phyloP scores from a whole-genome alignment of 2,113 vertebrate genomes.

The Triplophysa rosa region DNA sequence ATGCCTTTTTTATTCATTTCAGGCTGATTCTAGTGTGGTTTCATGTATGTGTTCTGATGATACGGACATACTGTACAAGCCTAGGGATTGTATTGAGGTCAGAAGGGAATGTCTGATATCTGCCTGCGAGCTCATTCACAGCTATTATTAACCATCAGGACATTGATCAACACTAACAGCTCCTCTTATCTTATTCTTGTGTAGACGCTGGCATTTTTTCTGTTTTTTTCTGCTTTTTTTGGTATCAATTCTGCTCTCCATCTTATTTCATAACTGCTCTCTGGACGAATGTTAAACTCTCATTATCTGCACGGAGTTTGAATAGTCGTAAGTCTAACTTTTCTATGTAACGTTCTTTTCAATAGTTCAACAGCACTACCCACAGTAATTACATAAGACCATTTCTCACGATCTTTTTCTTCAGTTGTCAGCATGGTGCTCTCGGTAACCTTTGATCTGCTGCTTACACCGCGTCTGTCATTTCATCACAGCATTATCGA shows the following conservation, averaged over 20 bases:
- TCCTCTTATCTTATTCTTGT: slow-evolving; percentile 53
- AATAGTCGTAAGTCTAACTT: slow-evolving; percentile 11
- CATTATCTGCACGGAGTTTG: not conserved
- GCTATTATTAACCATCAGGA: slow-evolving; percentile 72
- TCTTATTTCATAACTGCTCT: slow-evolving; percentile 17
- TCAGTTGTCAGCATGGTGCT: slow-evolving; percentile 55
- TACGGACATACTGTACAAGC: not conserved
- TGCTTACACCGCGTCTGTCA: slow-evolving; percentile 59
- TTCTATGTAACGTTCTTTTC: slow-evolving; percentile 31
- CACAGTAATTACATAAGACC: slow-evolving; percentile 26
- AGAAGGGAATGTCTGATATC: slow-evolving; percentile 68
- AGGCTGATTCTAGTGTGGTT: not conserved
- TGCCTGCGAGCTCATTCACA: slow-evolving; percentile 64
- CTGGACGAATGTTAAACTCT: slow-evolving; percentile 8
- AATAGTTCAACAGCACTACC: slow-evolving; percentile 5
- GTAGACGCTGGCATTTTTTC: slow-evolving; percentile 13
- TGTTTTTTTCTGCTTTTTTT: slow-evolving; percentile 35
- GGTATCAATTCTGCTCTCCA: not conserved
- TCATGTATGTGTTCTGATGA: slow-evolving; percentile 24
- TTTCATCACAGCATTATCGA: slow-evolving; percentile 58
- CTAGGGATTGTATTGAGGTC: slow-evolving; percentile 66
- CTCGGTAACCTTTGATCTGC: slow-evolving; percentile 70
- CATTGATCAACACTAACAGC: slow-evolving; percentile 68
- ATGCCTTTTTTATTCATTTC: not conserved
- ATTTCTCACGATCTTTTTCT: slow-evolving; percentile 31